phyloP scores from a whole-genome alignment of 2,113 vertebrate species.

The Cranoglanis bouderius region DNA sequence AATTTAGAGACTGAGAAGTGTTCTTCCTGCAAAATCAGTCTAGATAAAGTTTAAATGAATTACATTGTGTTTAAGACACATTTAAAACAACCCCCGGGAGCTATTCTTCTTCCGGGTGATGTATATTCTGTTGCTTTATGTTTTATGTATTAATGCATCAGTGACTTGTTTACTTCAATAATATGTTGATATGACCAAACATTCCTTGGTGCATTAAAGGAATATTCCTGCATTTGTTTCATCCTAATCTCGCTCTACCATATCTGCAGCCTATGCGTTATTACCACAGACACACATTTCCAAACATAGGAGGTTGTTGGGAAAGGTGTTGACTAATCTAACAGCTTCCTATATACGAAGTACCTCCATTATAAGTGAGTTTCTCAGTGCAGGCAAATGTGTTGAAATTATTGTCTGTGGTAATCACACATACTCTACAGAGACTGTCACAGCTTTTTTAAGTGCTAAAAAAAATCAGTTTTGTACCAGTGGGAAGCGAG shows the following conservation, averaged over 20 bases:
- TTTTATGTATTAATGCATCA: neutral
- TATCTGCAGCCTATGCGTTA: neutral
- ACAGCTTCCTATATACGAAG: neutral
- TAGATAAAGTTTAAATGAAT: slow-evolving; percentile 26
- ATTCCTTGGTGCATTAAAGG: neutral
- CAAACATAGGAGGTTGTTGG: neutral
- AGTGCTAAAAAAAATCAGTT: neutral
- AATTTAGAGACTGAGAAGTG: slow-evolving; percentile 50
- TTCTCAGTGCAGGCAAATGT: neutral
- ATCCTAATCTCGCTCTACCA: neutral
- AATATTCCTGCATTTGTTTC: neutral
- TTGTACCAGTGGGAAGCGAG: neutral
- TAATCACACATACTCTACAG: neutral
- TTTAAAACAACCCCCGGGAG: neutral
- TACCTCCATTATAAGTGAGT: neutral
- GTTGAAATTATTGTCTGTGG: neutral
- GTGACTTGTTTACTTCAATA: neutral
- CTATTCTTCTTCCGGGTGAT: neutral
- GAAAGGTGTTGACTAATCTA: neutral
- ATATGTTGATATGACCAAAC: neutral
- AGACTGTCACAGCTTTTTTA: neutral
- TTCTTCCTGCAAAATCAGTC: slow-evolving; percentile 45
- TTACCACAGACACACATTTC: neutral
- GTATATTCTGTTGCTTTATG: neutral
- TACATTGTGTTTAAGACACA: neutral